phyloP scores from a whole-genome alignment of 2,888 invertebrate genomes.

The Panzeria rudis region DNA sequence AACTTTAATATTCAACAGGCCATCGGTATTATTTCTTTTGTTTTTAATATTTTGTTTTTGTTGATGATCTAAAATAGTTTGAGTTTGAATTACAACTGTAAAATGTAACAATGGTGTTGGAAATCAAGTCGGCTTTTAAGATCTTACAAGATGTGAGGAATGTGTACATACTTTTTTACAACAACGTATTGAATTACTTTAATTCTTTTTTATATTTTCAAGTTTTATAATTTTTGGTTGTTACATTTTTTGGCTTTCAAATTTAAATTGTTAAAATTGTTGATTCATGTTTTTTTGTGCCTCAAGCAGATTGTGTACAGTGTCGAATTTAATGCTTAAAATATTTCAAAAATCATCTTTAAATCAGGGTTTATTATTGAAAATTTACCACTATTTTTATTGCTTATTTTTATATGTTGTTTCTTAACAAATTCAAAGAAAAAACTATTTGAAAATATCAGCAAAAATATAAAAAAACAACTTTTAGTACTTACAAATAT shows the following conservation, averaged over 20 bases:
- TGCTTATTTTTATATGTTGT: background rate
- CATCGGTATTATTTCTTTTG: background rate
- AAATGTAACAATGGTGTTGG: slow-evolving; percentile 4
- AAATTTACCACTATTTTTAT: slow-evolving; percentile 12
- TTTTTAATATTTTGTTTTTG: background rate
- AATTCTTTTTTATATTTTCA: slow-evolving; percentile 4
- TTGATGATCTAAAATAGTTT: background rate
- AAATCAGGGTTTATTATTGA: slow-evolving; percentile 13
- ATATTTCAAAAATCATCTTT: background rate
- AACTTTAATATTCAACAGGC: too few species aligned
- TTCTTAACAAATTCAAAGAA: background rate
- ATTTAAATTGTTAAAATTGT: slow-evolving; percentile 20
- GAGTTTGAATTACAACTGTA: slow-evolving; percentile 20
- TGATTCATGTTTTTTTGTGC: background rate
- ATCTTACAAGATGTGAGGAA: slow-evolving; percentile 19
- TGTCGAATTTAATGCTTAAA: slow-evolving; percentile 4
- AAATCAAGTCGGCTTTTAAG: slow-evolving; percentile 35
- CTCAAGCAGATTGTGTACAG: background rate
- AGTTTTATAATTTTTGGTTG: slow-evolving; percentile 9
- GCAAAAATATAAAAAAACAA: background rate
- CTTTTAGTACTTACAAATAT: background rate
- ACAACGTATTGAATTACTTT: slow-evolving; percentile 40
- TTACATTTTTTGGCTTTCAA: slow-evolving; percentile 36
- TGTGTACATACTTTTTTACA: background rate
- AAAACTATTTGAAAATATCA: background rate